These are phyloP conservation scores for Trinorchestia longiramus DNA, from an alignment of 1,140 invertebrate genomes.

Conservation along the genomic window DNA sequence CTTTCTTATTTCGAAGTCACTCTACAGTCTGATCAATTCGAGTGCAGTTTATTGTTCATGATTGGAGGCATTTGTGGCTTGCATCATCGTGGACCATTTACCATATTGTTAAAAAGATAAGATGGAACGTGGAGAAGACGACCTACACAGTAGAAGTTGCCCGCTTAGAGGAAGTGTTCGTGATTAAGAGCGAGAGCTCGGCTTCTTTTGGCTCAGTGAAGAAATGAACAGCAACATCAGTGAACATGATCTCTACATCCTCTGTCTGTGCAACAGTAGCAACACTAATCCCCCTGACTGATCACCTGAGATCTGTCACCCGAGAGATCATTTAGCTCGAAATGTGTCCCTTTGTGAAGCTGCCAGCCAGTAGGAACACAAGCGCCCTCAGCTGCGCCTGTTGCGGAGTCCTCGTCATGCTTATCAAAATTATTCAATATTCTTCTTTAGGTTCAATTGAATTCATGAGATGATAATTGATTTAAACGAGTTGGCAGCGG, in stretches of 20 bases:
- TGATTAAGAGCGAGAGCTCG: neutral
- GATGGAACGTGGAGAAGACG: neutral
- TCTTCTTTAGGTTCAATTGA: neutral
- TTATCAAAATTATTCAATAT: neutral
- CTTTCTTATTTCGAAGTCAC: neutral
- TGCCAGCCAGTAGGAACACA: neutral
- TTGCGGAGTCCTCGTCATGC: neutral
- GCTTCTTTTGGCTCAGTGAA: neutral
- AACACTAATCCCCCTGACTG: neutral
- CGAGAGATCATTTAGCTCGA: neutral
- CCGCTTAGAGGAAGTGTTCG: neutral
- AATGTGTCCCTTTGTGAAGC: slow-evolving; percentile 18
- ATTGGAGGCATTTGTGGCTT: neutral
- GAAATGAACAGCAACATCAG: neutral
- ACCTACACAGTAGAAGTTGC: neutral
- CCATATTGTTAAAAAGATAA: neutral
- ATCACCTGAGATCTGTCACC: slow-evolving; percentile 17
- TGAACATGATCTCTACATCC: slow-evolving; percentile 10
- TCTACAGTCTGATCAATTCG: neutral
- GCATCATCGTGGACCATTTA: neutral
- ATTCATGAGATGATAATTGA: neutral
- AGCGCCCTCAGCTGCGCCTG: neutral
- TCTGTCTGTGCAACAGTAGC: slow-evolving; percentile 27
- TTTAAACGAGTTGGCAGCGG: neutral
- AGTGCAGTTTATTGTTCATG: neutral